Evolutionary conservation across 2,113 vertebrate genomes (phyloP).

Genomic region (Saccopteryx bilineata): DNA sequence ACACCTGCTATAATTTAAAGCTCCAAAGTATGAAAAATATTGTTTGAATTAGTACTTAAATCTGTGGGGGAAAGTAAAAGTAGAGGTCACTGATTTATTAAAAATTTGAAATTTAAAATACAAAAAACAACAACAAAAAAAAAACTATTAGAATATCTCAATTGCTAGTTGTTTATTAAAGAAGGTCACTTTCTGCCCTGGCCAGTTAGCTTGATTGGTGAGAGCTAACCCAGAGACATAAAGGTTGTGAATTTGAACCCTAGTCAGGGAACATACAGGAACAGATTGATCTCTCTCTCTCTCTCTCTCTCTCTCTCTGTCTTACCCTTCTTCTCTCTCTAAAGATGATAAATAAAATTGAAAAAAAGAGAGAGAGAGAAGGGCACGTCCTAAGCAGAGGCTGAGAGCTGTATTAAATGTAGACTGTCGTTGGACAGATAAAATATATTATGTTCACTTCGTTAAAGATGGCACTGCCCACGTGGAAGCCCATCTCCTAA

Average conservation of each 20-base stretch:
- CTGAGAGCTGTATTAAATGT: not conserved
- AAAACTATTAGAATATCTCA: not conserved
- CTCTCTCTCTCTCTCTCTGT: too few relatives aligned
- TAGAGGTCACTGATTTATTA: not conserved
- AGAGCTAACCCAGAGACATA: too few relatives aligned
- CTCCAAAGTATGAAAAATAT: not conserved
- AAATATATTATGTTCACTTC: too few relatives aligned
- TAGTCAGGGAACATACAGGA: too few relatives aligned
- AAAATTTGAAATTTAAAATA: constrained; percentile 60
- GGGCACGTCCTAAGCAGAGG: not conserved
- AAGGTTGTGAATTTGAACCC: too few relatives aligned
- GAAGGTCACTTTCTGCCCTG: not conserved
- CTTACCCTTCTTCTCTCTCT: too few relatives aligned
- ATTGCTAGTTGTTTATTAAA: not conserved
- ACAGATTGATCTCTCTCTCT: too few relatives aligned
- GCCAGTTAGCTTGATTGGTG: too few relatives aligned
- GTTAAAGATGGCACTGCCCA: too few relatives aligned
- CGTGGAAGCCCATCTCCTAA: too few relatives aligned
- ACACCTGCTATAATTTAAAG: constrained; percentile 59
- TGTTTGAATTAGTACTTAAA: constrained; percentile 57
- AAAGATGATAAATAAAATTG: too few relatives aligned
- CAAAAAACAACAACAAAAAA: too few relatives aligned
- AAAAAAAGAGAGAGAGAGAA: not conserved
- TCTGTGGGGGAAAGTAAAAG: not conserved
- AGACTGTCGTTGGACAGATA: not conserved